Base-by-base conservation (phyloP, 2,797 vertebrate genomes). In the Syngnathus acus region DNA sequence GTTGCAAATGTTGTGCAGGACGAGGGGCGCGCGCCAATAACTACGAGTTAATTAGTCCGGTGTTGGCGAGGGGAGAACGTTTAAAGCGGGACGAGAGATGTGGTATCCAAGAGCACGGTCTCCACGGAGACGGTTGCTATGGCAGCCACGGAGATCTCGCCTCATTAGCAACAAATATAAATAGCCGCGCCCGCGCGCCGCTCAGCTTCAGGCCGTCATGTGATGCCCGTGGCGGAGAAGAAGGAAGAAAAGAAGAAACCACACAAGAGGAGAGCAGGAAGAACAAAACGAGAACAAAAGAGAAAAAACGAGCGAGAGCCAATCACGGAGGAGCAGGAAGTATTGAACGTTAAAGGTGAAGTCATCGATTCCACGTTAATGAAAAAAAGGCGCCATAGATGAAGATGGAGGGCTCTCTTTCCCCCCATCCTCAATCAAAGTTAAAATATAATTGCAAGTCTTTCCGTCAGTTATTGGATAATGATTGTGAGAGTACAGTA, bases 71-170 rank as follows among this genome's bases (percentile, higher is more conserved):
- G 82, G 82, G 74, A 74, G 83, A 80, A 87, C 83, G 77, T 85
- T 88, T 87, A 85, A 86, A 85, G 76, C 79, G 79, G 78, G 81
- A 87, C 84, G 83, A 75, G 82, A 75, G 79, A 83, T 84, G 81
- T 84, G 78, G 88, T 89, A 86, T 88, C 87, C 85, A 89, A 87
- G 86, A 80, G 86, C 84, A 81, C 80, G 79, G 89, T 90, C 89
- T 89, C 90, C 90, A 90, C 90, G 89, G 90, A 89, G 88, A 91
- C 87, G 9, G 89, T 91, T 89, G 86, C 89, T 87, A 91, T 88
- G 90, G 86, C 82, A 73, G 80, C 54, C 26, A 82, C 82, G 83
- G 78, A 84, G 86, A 89, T 86, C 85, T 86, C 84, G 85, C 84
- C 85, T 90, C 87, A 89, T 91, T 89, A 90, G 85, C 85, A 88